phyloP scores from a whole-genome alignment of 2,888 invertebrate genomes.

The Euspilapteryx auroguttella region DNA sequence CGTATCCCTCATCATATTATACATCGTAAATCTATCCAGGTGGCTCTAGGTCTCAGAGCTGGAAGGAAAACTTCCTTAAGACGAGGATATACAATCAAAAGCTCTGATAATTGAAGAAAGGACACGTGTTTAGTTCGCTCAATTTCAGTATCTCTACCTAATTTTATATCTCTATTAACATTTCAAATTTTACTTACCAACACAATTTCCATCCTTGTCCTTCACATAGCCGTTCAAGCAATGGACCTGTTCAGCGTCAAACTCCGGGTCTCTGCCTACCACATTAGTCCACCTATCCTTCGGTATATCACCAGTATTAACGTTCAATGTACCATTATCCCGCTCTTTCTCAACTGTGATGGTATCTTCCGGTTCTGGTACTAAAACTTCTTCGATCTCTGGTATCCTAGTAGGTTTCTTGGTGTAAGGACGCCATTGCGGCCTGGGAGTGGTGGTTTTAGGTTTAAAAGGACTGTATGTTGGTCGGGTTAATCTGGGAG shows the following conservation, averaged over 20 bases:
- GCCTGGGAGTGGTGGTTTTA: not conserved
- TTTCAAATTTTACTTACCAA: too few relatives aligned
- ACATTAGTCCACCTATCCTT: slow-evolving; percentile 25
- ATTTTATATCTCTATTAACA: too few relatives aligned
- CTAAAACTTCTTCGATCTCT: slow-evolving; percentile 13
- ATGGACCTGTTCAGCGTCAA: slow-evolving; percentile 26
- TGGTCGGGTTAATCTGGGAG: slow-evolving; percentile 1
- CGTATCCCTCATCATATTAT: too few relatives aligned
- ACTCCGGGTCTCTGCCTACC: slow-evolving; percentile 17
- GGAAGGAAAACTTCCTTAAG: too few relatives aligned
- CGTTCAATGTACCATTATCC: slow-evolving; percentile 16
- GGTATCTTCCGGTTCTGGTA: slow-evolving; percentile 13
- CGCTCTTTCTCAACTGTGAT: slow-evolving; percentile 16
- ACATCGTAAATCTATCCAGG: too few relatives aligned
- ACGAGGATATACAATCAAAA: too few relatives aligned
- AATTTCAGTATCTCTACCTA: too few relatives aligned
- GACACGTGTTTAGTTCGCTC: too few relatives aligned
- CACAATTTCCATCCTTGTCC: slow-evolving; percentile 55
- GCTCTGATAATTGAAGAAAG: too few relatives aligned
- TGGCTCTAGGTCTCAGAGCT: too few relatives aligned
- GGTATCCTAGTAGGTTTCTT: not conserved
- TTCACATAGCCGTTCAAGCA: slow-evolving; percentile 58
- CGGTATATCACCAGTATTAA: slow-evolving; percentile 22
- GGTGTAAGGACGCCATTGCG: not conserved
- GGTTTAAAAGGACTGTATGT: not conserved